A percentile compares a stretch with the other conserved stretches of the same genome.
Conservation (phyloP, 2,888 invertebrate genomes). For the Harmothoe impar region DNA sequence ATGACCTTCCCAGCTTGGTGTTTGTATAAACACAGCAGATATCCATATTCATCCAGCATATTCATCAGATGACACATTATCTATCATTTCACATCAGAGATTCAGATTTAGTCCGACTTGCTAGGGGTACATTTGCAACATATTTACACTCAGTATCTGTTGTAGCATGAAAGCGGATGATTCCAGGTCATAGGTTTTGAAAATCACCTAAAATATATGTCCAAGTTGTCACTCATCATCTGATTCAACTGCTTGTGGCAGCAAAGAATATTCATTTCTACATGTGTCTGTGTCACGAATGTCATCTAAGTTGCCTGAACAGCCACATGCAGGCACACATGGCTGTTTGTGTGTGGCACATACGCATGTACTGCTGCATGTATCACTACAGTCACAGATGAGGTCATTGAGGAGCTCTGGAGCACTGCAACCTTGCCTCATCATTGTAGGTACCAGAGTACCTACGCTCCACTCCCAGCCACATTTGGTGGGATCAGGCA, state of each 20-base stretch:
- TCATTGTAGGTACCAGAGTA: background rate
- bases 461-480: background rate
- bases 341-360: background rate
- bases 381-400: slow-evolving; percentile 29
- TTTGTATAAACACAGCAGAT: background rate
- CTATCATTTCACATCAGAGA: background rate
- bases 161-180: too few relatives aligned
- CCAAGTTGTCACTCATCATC: background rate
- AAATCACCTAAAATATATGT: background rate
- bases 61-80: background rate
- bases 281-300: background rate
- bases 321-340: slow-evolving; percentile 2
- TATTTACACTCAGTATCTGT: too few relatives aligned
- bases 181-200: background rate
- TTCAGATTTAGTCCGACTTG: background rate
- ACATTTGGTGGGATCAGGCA: background rate
- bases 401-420: slow-evolving; percentile 21
- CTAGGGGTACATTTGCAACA: background rate
- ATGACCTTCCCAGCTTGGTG: background rate
- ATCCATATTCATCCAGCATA: too few relatives aligned
- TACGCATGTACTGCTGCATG: background rate
- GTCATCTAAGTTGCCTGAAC: background rate
- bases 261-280: background rate
- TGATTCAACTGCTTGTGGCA: background rate
- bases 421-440: background rate